These are phyloP conservation scores for Aspidapion aeneum DNA, from an alignment of 2,888 invertebrate species.

Conservation along the genomic window DNA sequence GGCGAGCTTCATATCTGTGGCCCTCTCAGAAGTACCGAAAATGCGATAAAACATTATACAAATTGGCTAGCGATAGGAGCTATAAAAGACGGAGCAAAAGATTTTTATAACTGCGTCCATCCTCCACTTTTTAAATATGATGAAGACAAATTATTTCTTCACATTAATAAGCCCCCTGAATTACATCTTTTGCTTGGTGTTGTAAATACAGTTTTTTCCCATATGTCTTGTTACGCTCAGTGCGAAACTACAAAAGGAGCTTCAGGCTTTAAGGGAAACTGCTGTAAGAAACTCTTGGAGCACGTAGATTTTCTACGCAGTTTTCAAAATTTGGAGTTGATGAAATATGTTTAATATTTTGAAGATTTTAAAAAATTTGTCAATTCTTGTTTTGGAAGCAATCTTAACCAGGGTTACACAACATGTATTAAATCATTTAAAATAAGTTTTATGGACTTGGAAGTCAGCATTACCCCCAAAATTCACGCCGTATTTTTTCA, in stretches of 20 bases:
- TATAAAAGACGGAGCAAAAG: not conserved
- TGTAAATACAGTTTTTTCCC: not conserved
- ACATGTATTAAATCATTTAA: not conserved
- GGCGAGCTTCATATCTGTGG: not conserved
- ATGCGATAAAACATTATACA: not conserved
- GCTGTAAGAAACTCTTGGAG: not conserved
- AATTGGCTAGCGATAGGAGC: not conserved
- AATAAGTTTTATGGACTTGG: not conserved
- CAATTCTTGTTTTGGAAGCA: not conserved
- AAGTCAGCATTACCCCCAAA: not conserved
- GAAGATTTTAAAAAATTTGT: not conserved
- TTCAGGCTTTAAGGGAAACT: not conserved
- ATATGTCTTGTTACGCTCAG: not conserved
- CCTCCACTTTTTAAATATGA: not conserved
- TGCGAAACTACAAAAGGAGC: not conserved
- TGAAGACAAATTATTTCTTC: not conserved
- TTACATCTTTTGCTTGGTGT: not conserved
- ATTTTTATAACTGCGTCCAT: not conserved
- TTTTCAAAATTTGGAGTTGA: not conserved
- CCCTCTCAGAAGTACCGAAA: not conserved
- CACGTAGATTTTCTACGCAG: not conserved
- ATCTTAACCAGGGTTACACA: not conserved
- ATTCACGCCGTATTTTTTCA: not conserved
- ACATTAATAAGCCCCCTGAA: not conserved
- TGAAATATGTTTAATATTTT: not conserved